Evolutionary conservation across 2,113 vertebrate genomes (phyloP).

Genomic region (Peromyscus polionotus): DNA sequence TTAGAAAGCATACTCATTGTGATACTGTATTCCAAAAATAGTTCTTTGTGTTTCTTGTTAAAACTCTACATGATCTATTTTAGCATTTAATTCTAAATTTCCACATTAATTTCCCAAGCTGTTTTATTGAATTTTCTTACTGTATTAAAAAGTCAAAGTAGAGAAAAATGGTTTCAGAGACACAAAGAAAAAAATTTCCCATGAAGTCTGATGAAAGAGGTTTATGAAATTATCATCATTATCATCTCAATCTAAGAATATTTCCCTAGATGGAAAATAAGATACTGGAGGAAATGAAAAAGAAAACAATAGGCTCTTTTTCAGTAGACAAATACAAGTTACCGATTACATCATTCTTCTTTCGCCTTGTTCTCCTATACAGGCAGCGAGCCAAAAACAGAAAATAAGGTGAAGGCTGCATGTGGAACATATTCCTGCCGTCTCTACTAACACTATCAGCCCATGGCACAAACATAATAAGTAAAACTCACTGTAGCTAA

Average conservation of each 20-base stretch:
- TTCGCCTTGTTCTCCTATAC: neutral
- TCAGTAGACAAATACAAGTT: conserved; percentile 26
- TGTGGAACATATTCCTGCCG: neutral
- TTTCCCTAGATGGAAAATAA: conserved; percentile 44
- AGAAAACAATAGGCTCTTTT: conserved; percentile 29
- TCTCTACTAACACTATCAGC: neutral
- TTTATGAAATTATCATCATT: conserved; percentile 54
- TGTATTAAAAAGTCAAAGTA: conserved; percentile 4
- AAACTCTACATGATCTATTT: neutral
- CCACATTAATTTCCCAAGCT: conserved; percentile 31
- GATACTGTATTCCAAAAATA: conserved; percentile 10
- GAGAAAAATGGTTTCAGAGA: conserved; percentile 30
- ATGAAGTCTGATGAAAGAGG: conserved; percentile 30
- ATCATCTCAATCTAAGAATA: conserved; percentile 48
- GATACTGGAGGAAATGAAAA: neutral
- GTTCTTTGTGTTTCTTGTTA: neutral
- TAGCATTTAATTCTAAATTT: conserved; percentile 58
- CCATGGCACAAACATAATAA: neutral
- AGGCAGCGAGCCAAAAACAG: conserved; percentile 18
- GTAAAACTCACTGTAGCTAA: neutral
- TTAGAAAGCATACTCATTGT: conserved; percentile 28
- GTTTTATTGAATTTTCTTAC: neutral
- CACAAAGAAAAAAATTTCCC: neutral
- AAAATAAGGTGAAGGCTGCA: neutral
- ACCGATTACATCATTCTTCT: conserved; percentile 30